Conservation (phyloP, 1,140 invertebrate species). For the Solen grandis region DNA sequence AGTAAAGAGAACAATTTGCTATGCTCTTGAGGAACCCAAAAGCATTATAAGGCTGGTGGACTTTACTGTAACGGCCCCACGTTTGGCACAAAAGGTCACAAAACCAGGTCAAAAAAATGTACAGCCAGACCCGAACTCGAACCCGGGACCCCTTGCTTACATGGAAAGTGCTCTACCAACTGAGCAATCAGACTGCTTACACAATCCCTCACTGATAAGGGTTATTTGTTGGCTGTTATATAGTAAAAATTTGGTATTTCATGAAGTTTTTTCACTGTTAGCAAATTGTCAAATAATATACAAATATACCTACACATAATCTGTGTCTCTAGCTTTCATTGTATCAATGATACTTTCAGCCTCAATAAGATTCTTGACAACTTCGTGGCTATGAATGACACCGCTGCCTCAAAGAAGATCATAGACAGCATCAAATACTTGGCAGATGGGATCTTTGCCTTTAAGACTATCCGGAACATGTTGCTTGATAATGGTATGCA, state of each 20-base stretch:
- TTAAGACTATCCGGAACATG: constrained; percentile 56
- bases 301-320: not conserved
- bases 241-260: not conserved
- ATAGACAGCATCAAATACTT: constrained; percentile 43
- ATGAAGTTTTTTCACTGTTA: not conserved
- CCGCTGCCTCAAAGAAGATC: constrained; percentile 36
- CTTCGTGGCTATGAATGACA: constrained; percentile 51
- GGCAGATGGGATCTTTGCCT: constrained; percentile 64
- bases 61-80: no score
- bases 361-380: constrained; percentile 60
- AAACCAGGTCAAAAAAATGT: no score
- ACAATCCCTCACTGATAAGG: not conserved
- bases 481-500: constrained; percentile 58
- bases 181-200: not conserved
- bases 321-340: not conserved
- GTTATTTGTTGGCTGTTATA: not conserved
- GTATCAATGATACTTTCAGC: constrained; percentile 45
- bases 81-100: no score
- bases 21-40: no score
- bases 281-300: not conserved
- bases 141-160: no score
- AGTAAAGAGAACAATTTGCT: no score
- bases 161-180: no score
- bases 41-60: no score
- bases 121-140: no score